Evolutionary conservation across 2,797 vertebrate species (phyloP).

Genomic region (Phrynocephalus guinanensis): DNA sequence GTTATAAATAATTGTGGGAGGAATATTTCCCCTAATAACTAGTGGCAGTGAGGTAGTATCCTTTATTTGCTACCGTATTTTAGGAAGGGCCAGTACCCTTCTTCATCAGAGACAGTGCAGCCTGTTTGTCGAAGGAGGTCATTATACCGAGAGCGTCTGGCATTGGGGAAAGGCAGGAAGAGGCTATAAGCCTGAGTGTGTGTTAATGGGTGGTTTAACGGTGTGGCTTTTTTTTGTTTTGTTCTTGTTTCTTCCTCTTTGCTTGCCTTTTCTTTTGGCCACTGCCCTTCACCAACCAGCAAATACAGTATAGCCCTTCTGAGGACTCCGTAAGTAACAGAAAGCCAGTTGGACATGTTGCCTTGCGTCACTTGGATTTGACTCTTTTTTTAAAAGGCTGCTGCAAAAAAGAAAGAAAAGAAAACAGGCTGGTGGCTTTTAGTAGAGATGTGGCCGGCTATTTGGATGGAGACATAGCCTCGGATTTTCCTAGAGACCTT

Average conservation of each 20-base stretch:
- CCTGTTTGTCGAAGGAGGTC: neutral
- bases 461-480: neutral
- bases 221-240: no score
- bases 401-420: neutral
- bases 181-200: neutral
- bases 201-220: neutral
- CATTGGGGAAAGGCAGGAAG: neutral
- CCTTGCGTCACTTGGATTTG: neutral
- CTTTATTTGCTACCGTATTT: neutral
- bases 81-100: neutral
- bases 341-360: neutral
- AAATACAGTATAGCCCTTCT: constrained; percentile 2
- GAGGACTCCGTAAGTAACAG: neutral
- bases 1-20: constrained; percentile 3
- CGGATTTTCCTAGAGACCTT: neutral
- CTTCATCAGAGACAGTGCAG: neutral
- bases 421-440: neutral
- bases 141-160: neutral
- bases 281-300: neutral
- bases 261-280: neutral
- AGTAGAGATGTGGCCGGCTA: neutral
- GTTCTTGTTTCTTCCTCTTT: no score
- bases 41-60: neutral
- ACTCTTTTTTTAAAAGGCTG: neutral
- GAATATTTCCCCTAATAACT: neutral